Base-by-base conservation (phyloP, 2,888 invertebrate species). In the Altica lythri region DNA sequence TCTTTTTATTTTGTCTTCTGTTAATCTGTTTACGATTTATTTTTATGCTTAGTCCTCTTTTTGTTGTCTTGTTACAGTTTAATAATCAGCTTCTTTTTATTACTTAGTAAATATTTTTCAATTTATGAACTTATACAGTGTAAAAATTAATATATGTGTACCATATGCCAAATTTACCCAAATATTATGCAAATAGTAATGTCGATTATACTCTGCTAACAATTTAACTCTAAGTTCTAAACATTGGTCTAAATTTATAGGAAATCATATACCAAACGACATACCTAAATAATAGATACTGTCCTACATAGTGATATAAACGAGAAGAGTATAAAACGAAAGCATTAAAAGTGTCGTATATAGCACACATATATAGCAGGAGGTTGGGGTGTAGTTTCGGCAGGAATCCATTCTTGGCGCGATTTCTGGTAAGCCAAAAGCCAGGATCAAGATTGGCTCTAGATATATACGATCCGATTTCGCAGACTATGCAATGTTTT, bases 341-440 rank as follows among this genome's bases (percentile, higher is more conserved):
- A 51, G 46, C 52, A 59, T 59, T 59, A 59, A 61, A 53, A 57
- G 57, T 51, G 57, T 53, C 59, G 59, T 56, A 55, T 57, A 53
- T 54, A 49, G 61, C 55, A 53, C 51, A 51, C 42, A 46, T 46
- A 42, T 27, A 46, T 22, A 46, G 34, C 14, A 10, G 2, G 10
- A 59, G 51, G 53, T 55, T 45, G 53, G 56, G 59, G 57, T 59
- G 59, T 59, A 57, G 48, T 57, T 57, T 48, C 49, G 49, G 32
- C 53, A 46, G 57, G 46, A 61, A 60, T 63, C 61, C 61, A 63
- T 62, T 57, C 62, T 68, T 63, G 68, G 68, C 69, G 68, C 74
- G 73, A 75, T 75, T 75, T 75, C 73, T 76, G 76, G 76, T 75
- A 75, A 76, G 75, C 76, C 75, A 75, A 75, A 76, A 75, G 73